Conservation (phyloP, 2,888 invertebrate genomes). For the Bembecia ichneumoniformis region DNA sequence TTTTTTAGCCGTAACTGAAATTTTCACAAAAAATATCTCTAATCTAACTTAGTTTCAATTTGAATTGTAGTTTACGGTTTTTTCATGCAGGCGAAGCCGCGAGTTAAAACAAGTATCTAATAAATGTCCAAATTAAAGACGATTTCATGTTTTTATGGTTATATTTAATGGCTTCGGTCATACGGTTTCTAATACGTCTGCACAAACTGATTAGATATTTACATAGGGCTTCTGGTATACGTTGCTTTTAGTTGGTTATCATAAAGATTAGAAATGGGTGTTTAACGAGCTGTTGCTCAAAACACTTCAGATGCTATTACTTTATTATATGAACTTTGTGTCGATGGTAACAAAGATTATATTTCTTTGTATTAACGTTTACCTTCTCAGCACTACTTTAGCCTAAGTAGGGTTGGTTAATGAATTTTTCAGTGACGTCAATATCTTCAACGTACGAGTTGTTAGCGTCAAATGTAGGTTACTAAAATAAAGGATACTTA, state of each 20-base stretch:
- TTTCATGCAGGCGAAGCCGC: no score
- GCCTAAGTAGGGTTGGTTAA: background rate
- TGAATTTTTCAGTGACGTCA: background rate
- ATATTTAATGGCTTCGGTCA: background rate
- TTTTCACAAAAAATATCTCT: no score
- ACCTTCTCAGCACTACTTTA: background rate
- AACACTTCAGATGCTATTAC: background rate
- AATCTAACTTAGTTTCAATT: no score
- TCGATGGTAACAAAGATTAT: background rate
- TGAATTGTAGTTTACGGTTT: no score
- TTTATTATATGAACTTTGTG: background rate
- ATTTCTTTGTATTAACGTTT: background rate
- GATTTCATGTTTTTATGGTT: no score
- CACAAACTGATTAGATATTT: slow-evolving; percentile 3
- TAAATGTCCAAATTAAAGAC: no score
- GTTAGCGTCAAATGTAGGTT: background rate
- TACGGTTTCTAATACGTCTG: background rate
- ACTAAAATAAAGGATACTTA: no score
- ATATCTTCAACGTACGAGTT: background rate
- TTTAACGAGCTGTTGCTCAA: slow-evolving; percentile 7
- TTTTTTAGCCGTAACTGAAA: no score
- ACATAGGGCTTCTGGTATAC: slow-evolving; percentile 7
- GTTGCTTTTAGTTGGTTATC: slow-evolving; percentile 5
- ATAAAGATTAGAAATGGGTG: slow-evolving; percentile 7
- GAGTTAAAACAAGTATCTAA: no score